phyloP scores from a whole-genome alignment of 2,888 invertebrate species.

The Xestia rhomboidea region DNA sequence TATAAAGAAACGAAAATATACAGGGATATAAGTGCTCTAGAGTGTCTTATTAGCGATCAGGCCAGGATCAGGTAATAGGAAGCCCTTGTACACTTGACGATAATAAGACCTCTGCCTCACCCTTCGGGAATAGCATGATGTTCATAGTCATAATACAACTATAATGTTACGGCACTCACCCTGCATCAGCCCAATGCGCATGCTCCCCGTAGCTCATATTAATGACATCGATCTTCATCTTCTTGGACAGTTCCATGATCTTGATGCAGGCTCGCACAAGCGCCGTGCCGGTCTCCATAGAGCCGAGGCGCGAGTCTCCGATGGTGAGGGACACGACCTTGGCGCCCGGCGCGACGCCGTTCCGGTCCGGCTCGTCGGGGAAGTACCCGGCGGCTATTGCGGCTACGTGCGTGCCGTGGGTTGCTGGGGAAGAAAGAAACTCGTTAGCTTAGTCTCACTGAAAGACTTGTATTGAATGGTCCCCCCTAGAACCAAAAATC shows the following conservation, averaged over 20 bases:
- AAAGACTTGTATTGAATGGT: neutral
- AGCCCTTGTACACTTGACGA: neutral
- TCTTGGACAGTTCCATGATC: constrained; percentile 93
- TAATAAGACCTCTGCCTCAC: no score
- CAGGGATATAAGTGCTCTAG: neutral
- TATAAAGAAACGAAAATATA: neutral
- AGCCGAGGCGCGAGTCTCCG: constrained; percentile 96
- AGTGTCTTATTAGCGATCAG: neutral
- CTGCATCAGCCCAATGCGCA: constrained; percentile 96
- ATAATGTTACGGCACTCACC: constrained; percentile 91
- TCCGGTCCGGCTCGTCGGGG: constrained; percentile 95
- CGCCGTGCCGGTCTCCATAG: constrained; percentile 99
- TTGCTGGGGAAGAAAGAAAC: constrained; percentile 88
- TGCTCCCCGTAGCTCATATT: constrained; percentile 99
- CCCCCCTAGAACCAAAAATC: neutral
- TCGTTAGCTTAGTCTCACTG: neutral
- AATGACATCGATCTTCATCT: constrained; percentile 94
- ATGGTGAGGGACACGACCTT: constrained; percentile 98
- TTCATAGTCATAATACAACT: no score
- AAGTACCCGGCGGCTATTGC: constrained; percentile 98
- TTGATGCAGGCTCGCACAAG: constrained; percentile 97
- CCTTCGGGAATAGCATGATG: no score
- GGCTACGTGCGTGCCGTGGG: constrained; percentile 99
- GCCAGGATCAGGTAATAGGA: neutral
- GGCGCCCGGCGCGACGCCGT: constrained; percentile 99